Evolutionary conservation across 2,797 vertebrate species (phyloP).

Genomic region (Enoplosus armatus): DNA sequence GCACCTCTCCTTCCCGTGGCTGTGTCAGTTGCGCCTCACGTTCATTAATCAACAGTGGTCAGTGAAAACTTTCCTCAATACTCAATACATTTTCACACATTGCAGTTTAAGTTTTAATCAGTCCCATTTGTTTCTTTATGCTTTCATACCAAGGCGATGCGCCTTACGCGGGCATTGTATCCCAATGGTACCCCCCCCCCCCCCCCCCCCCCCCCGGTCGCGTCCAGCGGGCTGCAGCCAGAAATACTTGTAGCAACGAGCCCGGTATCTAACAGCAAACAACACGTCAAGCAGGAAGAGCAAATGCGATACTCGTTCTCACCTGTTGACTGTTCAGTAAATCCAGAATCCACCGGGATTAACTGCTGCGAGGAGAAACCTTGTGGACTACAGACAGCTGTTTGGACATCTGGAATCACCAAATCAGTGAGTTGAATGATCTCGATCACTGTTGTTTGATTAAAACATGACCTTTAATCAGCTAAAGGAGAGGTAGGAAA

Average conservation of each 20-base stretch:
- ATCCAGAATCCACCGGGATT: neutral
- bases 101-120: too few species aligned
- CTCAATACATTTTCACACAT: too few species aligned
- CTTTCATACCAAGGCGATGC: too few species aligned
- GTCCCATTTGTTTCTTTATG: too few species aligned
- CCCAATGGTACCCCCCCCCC: too few species aligned
- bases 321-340: neutral
- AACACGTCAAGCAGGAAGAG: constrained; percentile 5
- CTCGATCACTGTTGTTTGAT: neutral
- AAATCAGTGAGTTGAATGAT: constrained; percentile 31
- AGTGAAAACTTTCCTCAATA: too few species aligned
- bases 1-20: too few species aligned
- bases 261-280: neutral
- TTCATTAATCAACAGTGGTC: too few species aligned
- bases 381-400: constrained; percentile 1
- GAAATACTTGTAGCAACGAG: neutral
- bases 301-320: neutral
- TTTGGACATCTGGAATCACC: constrained; percentile 41
- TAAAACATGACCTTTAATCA: constrained; percentile 25
- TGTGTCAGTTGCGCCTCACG: too few species aligned
- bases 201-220: neutral
- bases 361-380: neutral
- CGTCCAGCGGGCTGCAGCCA: neutral
- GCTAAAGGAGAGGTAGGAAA: neutral
- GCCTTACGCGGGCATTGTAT: too few species aligned